Base-by-base conservation (phyloP, 2,797 vertebrate species). In the Tapera naevia region DNA sequence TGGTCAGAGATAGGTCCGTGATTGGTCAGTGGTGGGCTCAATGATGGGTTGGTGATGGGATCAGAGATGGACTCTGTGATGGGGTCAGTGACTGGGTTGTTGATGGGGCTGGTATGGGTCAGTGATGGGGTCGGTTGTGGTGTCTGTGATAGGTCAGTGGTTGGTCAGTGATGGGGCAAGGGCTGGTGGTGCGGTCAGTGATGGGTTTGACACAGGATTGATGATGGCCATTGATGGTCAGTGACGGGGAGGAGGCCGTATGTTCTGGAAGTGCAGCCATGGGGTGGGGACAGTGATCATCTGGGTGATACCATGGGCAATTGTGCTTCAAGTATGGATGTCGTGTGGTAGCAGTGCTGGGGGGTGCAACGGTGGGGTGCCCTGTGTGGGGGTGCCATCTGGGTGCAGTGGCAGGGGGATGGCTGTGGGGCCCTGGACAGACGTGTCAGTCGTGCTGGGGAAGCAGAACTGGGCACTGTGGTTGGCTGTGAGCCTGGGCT, bases 381-480 rank as follows among this genome's bases (percentile, higher is more conserved):
- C 12, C 60, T 7, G 30, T 35, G 35, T 18, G 14, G 8, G 41
- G 22, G 25, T 48, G 91, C 39, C 14, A 27, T 2, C 12, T 57
- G 66, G 11, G 28, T 19, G 45, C 45, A 46, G n/a, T n/a, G n/a
- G 45, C 45, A 10, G 2, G 2, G 15, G 23, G 10, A 0, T n/a
- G n/a, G n/a, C n/a, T 19, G 23, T 33, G 66, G 39, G 46, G 69
- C 51, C 32, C 50, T 25, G 75, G 50, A 35, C 73, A 78, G 80
- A 41, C 2, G 6, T 35, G 73, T 62, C 62, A 22, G 54, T 86
- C 74, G 28, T 6, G 9, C 21, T 1, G 11, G 64, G 74, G 35
- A 95, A 91, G 92, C 82, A 93, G 93, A 93, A 89, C 32, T 39
- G 21, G 50, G 73, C 28, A 0, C 66, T 93, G 88, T 8, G 80